Evolutionary conservation across 2,797 vertebrate genomes (phyloP), one percentile per base, ranked within the genome.

Genomic region (Enteromius unitaeniatus): DNA sequence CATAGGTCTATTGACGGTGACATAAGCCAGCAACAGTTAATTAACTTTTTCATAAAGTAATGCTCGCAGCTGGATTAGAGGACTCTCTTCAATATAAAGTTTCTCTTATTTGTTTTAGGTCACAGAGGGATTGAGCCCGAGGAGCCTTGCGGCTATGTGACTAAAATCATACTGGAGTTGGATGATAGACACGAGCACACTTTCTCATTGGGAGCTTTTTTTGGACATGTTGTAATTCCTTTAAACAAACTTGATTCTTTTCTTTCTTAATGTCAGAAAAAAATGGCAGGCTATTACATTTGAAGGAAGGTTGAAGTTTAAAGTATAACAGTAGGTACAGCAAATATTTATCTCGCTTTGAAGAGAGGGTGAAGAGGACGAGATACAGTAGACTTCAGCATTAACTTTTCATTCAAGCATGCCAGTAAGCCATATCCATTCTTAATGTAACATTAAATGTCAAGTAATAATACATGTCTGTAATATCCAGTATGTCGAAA

Each of bases 11-110:
- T 75, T 84, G 77, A 21, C 37, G 34, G 19, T 21, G 58, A 75
- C 55, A 78, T 76, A 74, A 87, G 53, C 78, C 78, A 82, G 86
- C 49, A 87, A 85, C 69, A 84, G 74, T 84, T 88, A 87, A 88
- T 88, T 87, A 85, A 88, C 78, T 87, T 85, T 82, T 83, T 84
- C 78, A 83, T 83, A 84, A 82, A 84, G 84, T 87, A 67, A 85
- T 84, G 75, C 72, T 83, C 40, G 40, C 19, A 58, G 83, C 53
- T 84, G 84, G 86, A 88, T 88, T 85, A 85, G 74, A 15, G 9
- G 28, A 45, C 86, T 79, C 49, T 72, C 72, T 78, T 86, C 62
- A 53, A 83, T 83, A 47, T 85, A 72, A 81, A 65, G 58, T 64
- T 83, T 69, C 55, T 58, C 31, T 62, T 86, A 65, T 85, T 88